Evolutionary conservation across 2,113 vertebrate species (phyloP), one percentile per base, ranked within the genome.

Genomic region (Orientallactaga bullata): DNA sequence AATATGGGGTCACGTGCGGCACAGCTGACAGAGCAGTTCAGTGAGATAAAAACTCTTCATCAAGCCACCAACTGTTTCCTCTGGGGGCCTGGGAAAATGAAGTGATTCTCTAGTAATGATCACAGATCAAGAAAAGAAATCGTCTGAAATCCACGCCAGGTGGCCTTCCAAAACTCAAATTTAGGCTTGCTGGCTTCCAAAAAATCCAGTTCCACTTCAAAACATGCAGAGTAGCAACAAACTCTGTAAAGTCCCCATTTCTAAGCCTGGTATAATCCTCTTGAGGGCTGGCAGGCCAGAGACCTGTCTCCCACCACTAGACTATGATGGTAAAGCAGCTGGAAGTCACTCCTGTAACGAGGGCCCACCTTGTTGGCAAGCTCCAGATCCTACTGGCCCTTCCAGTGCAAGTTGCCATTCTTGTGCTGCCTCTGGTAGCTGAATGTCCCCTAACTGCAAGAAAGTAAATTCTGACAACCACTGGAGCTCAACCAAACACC

Each of bases 221-320:
- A 95, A 89, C 35, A n/a, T 28, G 15, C 5, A 55, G 60, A 10
- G 13, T 55, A 16, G 82, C n/a, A 76, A n/a, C 26, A 28, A 61
- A 61, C 3, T 23, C 13, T 58, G 26, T 28, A 42, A 18, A 39
- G 39, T 21, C 24, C 23, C 66, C 17, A 11, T 2, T 21, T 80
- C 21, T 23, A 60, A 26, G 21, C 10, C 7, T 24, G 51, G 21
- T 28, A 7, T 42, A 63, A 51, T 37, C 60, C 42, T 39, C n/a
- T 26, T 0, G 2, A 80, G 20, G 3, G 6, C 5, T 7, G 5
- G 47, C 1, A 15, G 15, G 60, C 23, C 60, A 20, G 35, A 65
- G 89, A 85, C 37, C 78, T 42, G 23, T 10, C 55, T 37, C 65
- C 16, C 3, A 39, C 32, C 15, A 3, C 58, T 2, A 72, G 83